Evolutionary conservation across 2,113 vertebrate genomes (phyloP).

Genomic region (Peromyscus leucopus): DNA sequence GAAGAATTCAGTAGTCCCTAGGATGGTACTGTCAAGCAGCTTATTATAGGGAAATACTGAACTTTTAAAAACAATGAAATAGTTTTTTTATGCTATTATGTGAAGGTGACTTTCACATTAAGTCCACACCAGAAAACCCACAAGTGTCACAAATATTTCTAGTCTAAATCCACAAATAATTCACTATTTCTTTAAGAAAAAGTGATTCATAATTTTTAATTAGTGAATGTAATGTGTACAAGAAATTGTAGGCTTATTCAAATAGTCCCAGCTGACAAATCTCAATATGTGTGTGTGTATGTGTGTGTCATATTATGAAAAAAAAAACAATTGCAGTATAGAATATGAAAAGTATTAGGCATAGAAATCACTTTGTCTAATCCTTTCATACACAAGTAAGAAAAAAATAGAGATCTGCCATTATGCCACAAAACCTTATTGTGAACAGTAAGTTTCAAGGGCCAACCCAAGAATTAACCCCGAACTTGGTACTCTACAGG

Average conservation of each 20-base stretch:
- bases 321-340: background rate
- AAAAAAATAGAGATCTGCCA: background rate
- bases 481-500: background rate
- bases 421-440: background rate
- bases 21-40: background rate
- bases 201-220: conserved; percentile 18
- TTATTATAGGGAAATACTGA: conserved; percentile 45
- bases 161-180: conserved; percentile 13
- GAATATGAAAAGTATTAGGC: background rate
- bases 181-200: conserved; percentile 55
- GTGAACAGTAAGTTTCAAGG: background rate
- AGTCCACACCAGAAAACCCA: background rate
- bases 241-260: conserved; percentile 30
- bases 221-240: background rate
- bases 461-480: background rate
- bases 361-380: conserved; percentile 16
- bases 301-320: background rate
- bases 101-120: conserved; percentile 10
- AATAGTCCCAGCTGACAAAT: conserved; percentile 52
- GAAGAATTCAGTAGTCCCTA: background rate
- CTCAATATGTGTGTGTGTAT: conserved; percentile 10
- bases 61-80: conserved; percentile 33
- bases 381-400: background rate
- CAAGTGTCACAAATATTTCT: conserved; percentile 10
- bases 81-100: background rate